Evolutionary conservation across 2,113 vertebrate species (phyloP).

Genomic region (Trogon melanurus): DNA sequence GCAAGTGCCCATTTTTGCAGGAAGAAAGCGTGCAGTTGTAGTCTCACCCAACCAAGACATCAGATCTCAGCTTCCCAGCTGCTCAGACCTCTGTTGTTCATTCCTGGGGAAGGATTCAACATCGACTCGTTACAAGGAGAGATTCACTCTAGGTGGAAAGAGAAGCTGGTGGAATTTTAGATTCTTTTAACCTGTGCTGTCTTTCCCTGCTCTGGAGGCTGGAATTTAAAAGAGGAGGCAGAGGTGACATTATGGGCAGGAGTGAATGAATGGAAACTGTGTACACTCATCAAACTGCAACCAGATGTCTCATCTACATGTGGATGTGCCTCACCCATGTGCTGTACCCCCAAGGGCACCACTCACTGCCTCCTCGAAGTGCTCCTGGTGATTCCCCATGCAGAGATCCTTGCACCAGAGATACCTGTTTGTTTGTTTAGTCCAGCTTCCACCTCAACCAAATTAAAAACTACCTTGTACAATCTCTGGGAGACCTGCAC

Average conservation of each 20-base stretch:
- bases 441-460: not conserved
- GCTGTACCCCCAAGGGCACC: not conserved
- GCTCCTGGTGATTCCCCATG: not conserved
- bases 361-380: not conserved
- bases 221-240: not conserved
- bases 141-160: not conserved
- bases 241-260: not conserved
- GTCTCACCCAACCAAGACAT: not conserved
- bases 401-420: not conserved
- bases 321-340: not conserved
- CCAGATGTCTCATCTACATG: constrained; percentile 11
- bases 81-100: not conserved
- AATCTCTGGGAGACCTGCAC: not conserved
- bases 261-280: constrained; percentile 7
- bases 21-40: not conserved
- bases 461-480: not conserved
- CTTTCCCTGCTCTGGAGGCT: not conserved
- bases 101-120: not conserved
- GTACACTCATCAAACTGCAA: not conserved
- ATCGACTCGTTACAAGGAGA: not conserved
- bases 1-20: not conserved
- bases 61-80: not conserved
- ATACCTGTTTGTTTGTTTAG: not conserved
- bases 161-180: not conserved
- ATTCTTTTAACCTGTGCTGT: not conserved